Evolutionary conservation across 2,113 vertebrate species (phyloP).

Genomic region (Lepus americanus): DNA sequence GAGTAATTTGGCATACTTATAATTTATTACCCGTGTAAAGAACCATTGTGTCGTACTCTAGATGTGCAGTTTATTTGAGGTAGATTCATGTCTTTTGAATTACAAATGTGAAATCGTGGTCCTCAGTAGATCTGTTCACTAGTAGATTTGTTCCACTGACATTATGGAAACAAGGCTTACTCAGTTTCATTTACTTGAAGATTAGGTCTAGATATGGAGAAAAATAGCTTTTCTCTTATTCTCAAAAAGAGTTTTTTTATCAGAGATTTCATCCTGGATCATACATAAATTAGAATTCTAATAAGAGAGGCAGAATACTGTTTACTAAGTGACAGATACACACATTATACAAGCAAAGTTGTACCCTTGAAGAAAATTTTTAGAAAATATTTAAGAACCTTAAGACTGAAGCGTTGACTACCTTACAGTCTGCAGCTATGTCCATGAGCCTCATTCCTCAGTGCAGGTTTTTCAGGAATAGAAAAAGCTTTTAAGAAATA

Average conservation of each 20-base stretch:
- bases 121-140: background rate
- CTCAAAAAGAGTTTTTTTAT: background rate
- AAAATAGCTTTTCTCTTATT: conserved; percentile 1
- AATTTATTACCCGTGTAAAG: background rate
- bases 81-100: background rate
- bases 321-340: background rate
- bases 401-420: background rate
- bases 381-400: background rate
- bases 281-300: background rate
- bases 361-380: background rate
- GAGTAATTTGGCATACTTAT: background rate
- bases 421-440: background rate
- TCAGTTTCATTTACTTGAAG: background rate
- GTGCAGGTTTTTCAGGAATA: background rate
- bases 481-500: background rate
- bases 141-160: background rate
- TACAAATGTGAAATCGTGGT: background rate
- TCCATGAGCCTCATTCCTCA: background rate
- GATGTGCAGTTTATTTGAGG: background rate
- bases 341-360: background rate
- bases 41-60: background rate
- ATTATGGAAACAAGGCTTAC: background rate
- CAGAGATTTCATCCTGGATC: background rate
- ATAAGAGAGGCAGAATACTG: background rate
- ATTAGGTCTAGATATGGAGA: background rate